Percentiles rank a stretch among this genome's conserved stretches.
These are phyloP conservation scores for Lethocerus indicus DNA, from an alignment of 1,140 invertebrate genomes.

Conservation along the genomic window DNA sequence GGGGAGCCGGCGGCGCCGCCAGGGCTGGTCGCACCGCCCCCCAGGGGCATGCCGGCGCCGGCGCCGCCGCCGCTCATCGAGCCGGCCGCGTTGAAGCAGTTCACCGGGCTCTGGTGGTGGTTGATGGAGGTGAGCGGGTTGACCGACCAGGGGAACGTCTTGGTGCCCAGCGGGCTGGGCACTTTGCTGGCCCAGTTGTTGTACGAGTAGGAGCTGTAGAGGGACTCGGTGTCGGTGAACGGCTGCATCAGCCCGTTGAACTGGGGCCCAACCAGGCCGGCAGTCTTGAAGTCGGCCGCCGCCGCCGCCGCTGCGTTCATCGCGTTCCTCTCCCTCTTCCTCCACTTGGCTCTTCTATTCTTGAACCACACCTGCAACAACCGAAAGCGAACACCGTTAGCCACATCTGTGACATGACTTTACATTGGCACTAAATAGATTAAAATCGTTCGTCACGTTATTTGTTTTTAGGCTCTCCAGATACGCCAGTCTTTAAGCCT, in stretches of 20 bases:
- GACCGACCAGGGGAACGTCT: slow-evolving; percentile 82
- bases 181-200: slow-evolving; percentile 85
- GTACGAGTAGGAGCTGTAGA: slow-evolving; percentile 83
- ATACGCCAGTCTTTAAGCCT: too few relatives aligned
- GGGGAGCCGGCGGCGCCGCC: slow-evolving; percentile 36
- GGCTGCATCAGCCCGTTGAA: slow-evolving; percentile 77
- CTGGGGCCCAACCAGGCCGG: too few relatives aligned
- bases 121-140: slow-evolving; percentile 67
- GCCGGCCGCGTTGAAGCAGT: too few relatives aligned
- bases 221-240: slow-evolving; percentile 71
- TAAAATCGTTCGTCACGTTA: too few relatives aligned
- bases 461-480: too few relatives aligned
- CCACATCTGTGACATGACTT: too few relatives aligned
- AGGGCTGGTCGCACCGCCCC: slow-evolving; percentile 45
- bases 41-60: slow-evolving; percentile 65
- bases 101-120: too few relatives aligned
- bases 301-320: slow-evolving; percentile 78
- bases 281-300: slow-evolving; percentile 74
- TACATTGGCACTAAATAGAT: too few relatives aligned
- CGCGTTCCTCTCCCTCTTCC: slow-evolving; percentile 92
- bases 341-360: slow-evolving; percentile 93
- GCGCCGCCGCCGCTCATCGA: too few relatives aligned
- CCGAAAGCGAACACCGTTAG: too few relatives aligned
- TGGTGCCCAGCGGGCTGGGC: slow-evolving; percentile 70
- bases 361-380: slow-evolving; percentile 84